phyloP scores from a whole-genome alignment of 1,140 invertebrate genomes.

The Adoxophyes honmai region DNA sequence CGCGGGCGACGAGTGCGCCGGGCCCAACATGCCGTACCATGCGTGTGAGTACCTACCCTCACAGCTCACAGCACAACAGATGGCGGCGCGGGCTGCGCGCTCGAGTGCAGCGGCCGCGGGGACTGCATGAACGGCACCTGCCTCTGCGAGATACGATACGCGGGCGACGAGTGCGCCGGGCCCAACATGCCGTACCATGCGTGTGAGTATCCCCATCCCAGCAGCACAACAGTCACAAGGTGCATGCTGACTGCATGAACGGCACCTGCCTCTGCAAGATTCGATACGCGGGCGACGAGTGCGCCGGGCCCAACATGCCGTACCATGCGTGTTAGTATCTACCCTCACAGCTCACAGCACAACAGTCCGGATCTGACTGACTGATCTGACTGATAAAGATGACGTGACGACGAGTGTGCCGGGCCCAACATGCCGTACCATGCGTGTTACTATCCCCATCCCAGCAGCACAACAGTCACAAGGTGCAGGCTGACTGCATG shows the following conservation, averaged over 20 bases:
- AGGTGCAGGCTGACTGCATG: no score
- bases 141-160: constrained; percentile 89
- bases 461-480: no score
- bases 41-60: no score
- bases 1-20: constrained; percentile 80
- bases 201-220: constrained; percentile 50
- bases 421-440: constrained; percentile 81
- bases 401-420: constrained; percentile 79
- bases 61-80: no score
- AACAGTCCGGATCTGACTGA: no score
- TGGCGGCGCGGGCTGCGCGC: constrained; percentile 69
- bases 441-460: constrained; percentile 61
- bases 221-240: no score
- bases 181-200: constrained; percentile 81
- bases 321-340: constrained; percentile 80
- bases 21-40: constrained; percentile 81
- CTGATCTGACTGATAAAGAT: no score
- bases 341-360: no score
- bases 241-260: constrained; percentile 94
- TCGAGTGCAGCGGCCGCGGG: constrained; percentile 91
- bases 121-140: constrained; percentile 95
- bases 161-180: constrained; percentile 80
- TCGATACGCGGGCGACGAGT: constrained; percentile 80
- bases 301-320: constrained; percentile 80
- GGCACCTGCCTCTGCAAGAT: constrained; percentile 95